Percentiles rank a stretch among this genome's conserved stretches.
Evolutionary conservation across 2,888 invertebrate species (phyloP).

Genomic region (Eilema griseolum): DNA sequence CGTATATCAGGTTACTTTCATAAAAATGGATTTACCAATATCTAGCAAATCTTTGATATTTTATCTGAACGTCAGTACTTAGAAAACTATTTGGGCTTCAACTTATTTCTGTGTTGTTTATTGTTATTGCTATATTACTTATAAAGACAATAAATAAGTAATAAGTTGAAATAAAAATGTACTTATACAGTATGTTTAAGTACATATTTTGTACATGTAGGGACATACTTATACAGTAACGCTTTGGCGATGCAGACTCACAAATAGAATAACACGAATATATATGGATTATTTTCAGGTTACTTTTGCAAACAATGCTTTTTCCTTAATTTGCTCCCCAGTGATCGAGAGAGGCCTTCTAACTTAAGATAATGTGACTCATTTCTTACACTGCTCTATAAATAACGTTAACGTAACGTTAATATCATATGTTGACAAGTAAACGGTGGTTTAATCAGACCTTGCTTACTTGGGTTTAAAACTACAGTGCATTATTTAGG

Average conservation of each 20-base stretch:
- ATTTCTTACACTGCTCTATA: not conserved
- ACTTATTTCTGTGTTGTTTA: not conserved
- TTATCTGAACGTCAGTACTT: not conserved
- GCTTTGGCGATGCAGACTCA: too few species aligned
- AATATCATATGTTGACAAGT: too few species aligned
- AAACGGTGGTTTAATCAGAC: not conserved
- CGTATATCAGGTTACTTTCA: not conserved
- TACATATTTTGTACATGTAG: too few species aligned
- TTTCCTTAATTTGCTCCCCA: constrained; percentile 8
- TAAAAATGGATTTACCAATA: not conserved
- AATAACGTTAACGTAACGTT: constrained; percentile 1
- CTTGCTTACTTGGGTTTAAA: not conserved
- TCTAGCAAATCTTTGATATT: not conserved
- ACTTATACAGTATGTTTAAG: not conserved
- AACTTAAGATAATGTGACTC: not conserved
- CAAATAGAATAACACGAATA: not conserved
- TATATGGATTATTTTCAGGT: not conserved
- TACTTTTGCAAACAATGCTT: constrained; percentile 3
- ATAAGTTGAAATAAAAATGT: too few species aligned
- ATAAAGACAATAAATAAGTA: not conserved
- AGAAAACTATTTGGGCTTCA: not conserved
- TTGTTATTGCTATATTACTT: not conserved
- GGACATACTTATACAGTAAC: too few species aligned
- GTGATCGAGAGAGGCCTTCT: not conserved
- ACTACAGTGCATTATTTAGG: not conserved